Evolutionary conservation across 2,113 vertebrate species (phyloP), one percentile per base, ranked within the genome.

Genomic region (Thunnus maccoyii): DNA sequence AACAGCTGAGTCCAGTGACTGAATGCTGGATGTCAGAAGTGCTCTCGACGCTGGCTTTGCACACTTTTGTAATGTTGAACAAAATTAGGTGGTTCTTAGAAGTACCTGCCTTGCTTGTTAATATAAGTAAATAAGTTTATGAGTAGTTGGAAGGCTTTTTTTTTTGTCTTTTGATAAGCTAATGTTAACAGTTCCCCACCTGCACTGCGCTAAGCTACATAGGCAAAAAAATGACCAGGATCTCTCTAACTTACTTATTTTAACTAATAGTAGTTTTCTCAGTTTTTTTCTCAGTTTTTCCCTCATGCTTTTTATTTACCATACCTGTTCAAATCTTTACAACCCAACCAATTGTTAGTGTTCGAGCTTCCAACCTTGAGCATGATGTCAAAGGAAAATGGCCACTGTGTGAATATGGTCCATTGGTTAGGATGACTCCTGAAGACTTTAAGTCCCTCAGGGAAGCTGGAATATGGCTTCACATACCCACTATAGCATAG

Each of bases 401-500:
- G 27, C 27, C 27, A 30, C 27, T 4, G 27, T 30, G 4, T 30
- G 27, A 30, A 30, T 30, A 30, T 30, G 27, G 27, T 30, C 36
- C 44, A 22, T 57, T 5, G 17, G 52, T 41, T 5, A 47, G 62
- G 46, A 74, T 6, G 70, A 51, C 76, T 87, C 84, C 73, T 50
- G 65, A 55, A 66, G 55, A 61, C 76, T 47, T 15, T 51, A 66
- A 36, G 65, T 51, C 79, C 81, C 79, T 22, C 32, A 5, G 67
- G 74, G 86, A 66, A 30, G 44, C 58, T 20, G 72, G 76, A 85
- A 86, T 83, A 72, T 72, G 76, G 73, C 73, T 27, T 65, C 76
- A 68, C 55, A 71, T 84, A 78, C 74, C 85, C 79, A 78, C 85
- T 83, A 81, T 83, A 84, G 83, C 80, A 85, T 87, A 86, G 91